Evolutionary conservation across 2,113 vertebrate species (phyloP).

Genomic region (Channa maculata): DNA sequence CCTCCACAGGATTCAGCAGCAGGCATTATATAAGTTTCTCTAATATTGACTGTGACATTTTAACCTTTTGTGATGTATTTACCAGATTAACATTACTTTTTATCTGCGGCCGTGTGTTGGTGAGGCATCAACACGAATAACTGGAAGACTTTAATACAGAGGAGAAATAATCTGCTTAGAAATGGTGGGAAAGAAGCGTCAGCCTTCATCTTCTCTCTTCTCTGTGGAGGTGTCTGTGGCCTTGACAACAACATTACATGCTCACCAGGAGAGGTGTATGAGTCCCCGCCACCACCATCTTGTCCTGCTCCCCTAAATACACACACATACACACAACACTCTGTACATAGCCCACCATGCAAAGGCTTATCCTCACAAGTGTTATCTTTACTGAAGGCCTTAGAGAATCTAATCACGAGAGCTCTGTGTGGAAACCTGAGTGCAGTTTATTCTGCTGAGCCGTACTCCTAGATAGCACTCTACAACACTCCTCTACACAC

Average conservation of each 20-base stretch:
- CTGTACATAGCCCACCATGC: slow-evolving; percentile 33
- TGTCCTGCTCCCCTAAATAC: background rate
- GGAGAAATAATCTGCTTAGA: slow-evolving; percentile 74
- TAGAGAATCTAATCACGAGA: slow-evolving; percentile 67
- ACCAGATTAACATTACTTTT: slow-evolving; percentile 56
- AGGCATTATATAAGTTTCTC: slow-evolving; percentile 31
- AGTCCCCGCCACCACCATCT: slow-evolving; percentile 1
- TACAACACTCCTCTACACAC: slow-evolving; percentile 23
- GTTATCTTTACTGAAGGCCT: slow-evolving; percentile 63
- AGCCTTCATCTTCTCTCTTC: slow-evolving; percentile 60
- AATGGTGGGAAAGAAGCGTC: slow-evolving; percentile 45
- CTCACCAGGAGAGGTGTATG: slow-evolving; percentile 47
- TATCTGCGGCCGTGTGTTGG: slow-evolving; percentile 12
- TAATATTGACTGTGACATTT: slow-evolving; percentile 65
- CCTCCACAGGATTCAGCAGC: slow-evolving; percentile 47
- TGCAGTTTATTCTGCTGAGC: slow-evolving; percentile 58
- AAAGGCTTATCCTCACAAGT: slow-evolving; percentile 64
- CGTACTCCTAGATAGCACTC: slow-evolving; percentile 47
- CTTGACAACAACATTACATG: slow-evolving; percentile 73
- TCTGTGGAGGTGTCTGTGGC: slow-evolving; percentile 65
- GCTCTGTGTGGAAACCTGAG: slow-evolving; percentile 53
- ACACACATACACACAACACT: slow-evolving; percentile 18
- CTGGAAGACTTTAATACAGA: slow-evolving; percentile 32
- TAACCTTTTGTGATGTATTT: slow-evolving; percentile 68
- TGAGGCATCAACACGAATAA: slow-evolving; percentile 13